A percentile compares a stretch with the other conserved stretches of the same genome.
These are phyloP conservation scores for Acanthosepion lycidas DNA, from an alignment of 2,888 invertebrate species.

Conservation along the genomic window DNA sequence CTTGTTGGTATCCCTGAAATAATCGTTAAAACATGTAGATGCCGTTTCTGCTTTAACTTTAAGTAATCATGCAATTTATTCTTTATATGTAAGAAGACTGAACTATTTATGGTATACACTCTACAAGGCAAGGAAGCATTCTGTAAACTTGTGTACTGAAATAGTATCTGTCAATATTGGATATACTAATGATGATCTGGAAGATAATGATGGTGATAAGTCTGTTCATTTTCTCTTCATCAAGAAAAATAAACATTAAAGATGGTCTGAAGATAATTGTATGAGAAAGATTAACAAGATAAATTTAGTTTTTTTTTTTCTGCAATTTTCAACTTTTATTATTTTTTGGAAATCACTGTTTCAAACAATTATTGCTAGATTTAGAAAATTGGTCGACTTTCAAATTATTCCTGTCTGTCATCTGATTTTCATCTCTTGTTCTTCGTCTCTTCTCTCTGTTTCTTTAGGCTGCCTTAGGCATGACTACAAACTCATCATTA, in stretches of 20 bases:
- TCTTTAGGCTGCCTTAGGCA: background rate
- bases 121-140: too few species aligned
- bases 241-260: background rate
- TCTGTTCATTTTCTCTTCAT: background rate
- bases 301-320: background rate
- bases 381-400: background rate
- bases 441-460: background rate
- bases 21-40: too few species aligned
- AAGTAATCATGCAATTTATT: too few species aligned
- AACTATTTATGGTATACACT: too few species aligned
- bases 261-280: background rate
- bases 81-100: too few species aligned
- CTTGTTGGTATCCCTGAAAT: too few species aligned
- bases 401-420: constrained; percentile 16
- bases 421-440: background rate
- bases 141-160: too few species aligned
- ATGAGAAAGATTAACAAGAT: background rate
- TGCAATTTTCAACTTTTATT: background rate
- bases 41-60: too few species aligned
- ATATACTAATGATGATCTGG: too few species aligned
- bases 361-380: constrained; percentile 17
- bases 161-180: too few species aligned
- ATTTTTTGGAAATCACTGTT: background rate
- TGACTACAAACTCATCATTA: background rate
- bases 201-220: background rate